Conservation (phyloP, 1,140 invertebrate genomes). For the Drosophila nigrodunni region DNA sequence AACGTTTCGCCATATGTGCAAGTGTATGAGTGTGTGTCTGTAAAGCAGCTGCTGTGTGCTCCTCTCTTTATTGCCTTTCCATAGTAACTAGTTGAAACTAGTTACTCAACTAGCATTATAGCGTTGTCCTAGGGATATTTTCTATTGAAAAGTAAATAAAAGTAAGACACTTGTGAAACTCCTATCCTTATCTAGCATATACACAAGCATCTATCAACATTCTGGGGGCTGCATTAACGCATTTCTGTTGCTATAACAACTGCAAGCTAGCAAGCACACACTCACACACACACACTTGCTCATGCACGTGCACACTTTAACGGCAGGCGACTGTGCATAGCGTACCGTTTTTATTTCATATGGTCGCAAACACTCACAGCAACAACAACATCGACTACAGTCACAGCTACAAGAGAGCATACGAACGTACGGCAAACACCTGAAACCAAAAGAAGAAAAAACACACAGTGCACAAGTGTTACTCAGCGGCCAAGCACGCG, state of each 20-base stretch:
- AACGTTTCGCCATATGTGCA: conserved; percentile 32
- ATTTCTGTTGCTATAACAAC: conserved; percentile 52
- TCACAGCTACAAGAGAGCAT: conserved; percentile 8
- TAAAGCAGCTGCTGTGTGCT: conserved; percentile 32
- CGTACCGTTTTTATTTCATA: conserved; percentile 84
- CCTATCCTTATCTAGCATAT: conserved; percentile 33
- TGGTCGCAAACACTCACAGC: conserved; percentile 35
- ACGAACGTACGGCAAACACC: conserved; percentile 49
- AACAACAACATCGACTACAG: conserved; percentile 32
- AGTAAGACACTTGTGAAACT: conserved; percentile 5
- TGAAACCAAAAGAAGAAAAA: conserved; percentile 58
- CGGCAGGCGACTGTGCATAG: conserved; percentile 62
- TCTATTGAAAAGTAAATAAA: background rate
- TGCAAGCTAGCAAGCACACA: conserved; percentile 23
- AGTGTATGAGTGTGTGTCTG: conserved; percentile 13
- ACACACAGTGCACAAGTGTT: conserved; percentile 70
- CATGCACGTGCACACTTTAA: conserved; percentile 7
- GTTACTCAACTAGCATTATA: conserved; percentile 11
- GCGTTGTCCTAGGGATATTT: conserved; percentile 35
- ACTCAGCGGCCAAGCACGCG: conserved; percentile 73
- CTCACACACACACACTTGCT: background rate
- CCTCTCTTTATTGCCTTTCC: conserved; percentile 22
- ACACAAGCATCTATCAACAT: conserved; percentile 5
- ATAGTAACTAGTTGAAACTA: conserved; percentile 46
- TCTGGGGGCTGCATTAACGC: conserved; percentile 33